phyloP scores from a whole-genome alignment of 1,140 invertebrate species.

The Leguminivora glycinivorella region DNA sequence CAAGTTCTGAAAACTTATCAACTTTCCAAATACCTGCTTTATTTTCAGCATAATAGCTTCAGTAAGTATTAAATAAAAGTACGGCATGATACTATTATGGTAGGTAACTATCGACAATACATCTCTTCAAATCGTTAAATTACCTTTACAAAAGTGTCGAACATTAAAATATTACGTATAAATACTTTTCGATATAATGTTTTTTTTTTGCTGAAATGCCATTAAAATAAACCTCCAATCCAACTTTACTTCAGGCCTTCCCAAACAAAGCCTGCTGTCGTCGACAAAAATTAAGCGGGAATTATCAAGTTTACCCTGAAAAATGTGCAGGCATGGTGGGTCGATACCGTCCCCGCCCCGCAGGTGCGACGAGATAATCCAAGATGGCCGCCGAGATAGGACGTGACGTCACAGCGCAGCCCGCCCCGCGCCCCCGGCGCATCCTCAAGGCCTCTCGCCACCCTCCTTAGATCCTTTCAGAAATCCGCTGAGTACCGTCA shows the following conservation, averaged over 20 bases:
- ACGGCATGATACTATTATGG: too few species aligned
- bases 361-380: conserved; percentile 79
- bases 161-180: too few species aligned
- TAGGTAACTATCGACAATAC: too few species aligned
- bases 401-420: conserved; percentile 75
- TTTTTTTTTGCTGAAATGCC: not conserved
- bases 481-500: conserved; percentile 61
- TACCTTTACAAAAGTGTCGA: too few species aligned
- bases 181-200: not conserved
- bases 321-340: conserved; percentile 66
- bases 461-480: conserved; percentile 77
- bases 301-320: conserved; percentile 68
- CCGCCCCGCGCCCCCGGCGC: conserved; percentile 56
- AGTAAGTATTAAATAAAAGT: too few species aligned
- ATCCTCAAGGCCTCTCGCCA: conserved; percentile 73
- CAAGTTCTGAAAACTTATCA: too few species aligned
- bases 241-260: not conserved
- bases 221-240: not conserved
- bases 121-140: too few species aligned
- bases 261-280: conserved; percentile 24
- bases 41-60: too few species aligned
- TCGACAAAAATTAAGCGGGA: conserved; percentile 41
- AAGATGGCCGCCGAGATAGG: conserved; percentile 78
- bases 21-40: too few species aligned
- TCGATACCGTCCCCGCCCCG: conserved; percentile 68